Evolutionary conservation across 2,888 invertebrate species (phyloP).

Genomic region (Clunio marinus): DNA sequence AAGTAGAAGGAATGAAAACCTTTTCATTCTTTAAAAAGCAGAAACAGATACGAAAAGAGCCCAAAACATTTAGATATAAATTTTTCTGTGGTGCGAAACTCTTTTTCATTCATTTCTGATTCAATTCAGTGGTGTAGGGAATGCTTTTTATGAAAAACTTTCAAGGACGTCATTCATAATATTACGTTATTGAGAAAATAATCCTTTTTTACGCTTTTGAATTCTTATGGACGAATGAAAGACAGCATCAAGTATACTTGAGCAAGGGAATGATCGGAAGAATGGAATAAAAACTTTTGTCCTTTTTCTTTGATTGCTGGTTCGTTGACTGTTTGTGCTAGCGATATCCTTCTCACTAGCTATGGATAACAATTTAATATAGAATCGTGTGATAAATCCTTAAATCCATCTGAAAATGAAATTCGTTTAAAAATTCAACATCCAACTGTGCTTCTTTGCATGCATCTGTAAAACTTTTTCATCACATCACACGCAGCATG

Average conservation of each 20-base stretch:
- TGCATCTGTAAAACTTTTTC: background rate
- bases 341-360: background rate
- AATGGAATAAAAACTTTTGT: background rate
- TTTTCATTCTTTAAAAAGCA: background rate
- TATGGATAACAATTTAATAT: slow-evolving; percentile 35
- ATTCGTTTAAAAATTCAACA: slow-evolving; percentile 6
- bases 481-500: slow-evolving; percentile 1
- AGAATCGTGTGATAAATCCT: slow-evolving; percentile 30
- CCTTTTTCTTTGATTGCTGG: too few species aligned
- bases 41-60: background rate
- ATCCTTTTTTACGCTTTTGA: background rate
- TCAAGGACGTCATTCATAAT: too few species aligned
- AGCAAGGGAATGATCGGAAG: background rate
- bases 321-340: background rate
- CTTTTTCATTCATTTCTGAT: background rate
- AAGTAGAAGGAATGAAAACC: too few species aligned
- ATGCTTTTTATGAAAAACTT: too few species aligned
- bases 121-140: slow-evolving; percentile 1
- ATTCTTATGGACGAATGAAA: background rate
- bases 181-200: too few species aligned
- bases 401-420: slow-evolving; percentile 27
- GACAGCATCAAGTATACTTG: background rate
- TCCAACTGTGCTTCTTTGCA: too few species aligned
- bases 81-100: background rate
- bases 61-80: slow-evolving; percentile 8